Evolutionary conservation across 2,888 invertebrate species (phyloP), one percentile per base, ranked within the genome.

Genomic region (Hylaea fasciaria): DNA sequence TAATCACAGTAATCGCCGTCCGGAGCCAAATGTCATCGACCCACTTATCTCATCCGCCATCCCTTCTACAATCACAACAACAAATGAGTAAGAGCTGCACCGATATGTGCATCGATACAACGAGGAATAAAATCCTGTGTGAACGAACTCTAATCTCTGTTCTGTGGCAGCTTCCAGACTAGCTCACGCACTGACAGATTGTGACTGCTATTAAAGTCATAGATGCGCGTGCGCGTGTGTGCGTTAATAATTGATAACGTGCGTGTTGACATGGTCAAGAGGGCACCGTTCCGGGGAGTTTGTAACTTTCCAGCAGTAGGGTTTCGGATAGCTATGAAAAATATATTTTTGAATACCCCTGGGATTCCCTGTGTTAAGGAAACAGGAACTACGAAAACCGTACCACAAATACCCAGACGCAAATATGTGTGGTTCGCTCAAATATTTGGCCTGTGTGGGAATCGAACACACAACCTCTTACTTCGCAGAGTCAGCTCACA

Each of bases 51-150:
- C 92, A 90, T 90, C 92, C 92, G 91, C 89, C 90, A 91, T 91
- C 92, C 91, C 91, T 91, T 90, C 89, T 89, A 90, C 90, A 91
- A 91, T 91, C 88, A 91, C 88, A 90, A 91, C 91, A 91, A 92
- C 92, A 90, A 91, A 91, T 91, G 91, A 91, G 90, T 91, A 91
- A 91, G 89, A 87, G 86, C 82, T 86, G 87, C 86, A 87, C 79
- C 87, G 89, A 91, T 91, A 91, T 85, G 86, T 81, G 83, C 88
- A 88, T 87, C 88, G 87, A 90, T 91, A 91, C 85, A 76, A 81
- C 29, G 85, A 86, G 89, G 87, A 90, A 91, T 91, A 91, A 91
- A 92, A 91, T 92, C 91, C 91, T 91, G 92, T 91, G 92, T 91
- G 91, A 92, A 92, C 82, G 92, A 91, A 90, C 92, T 91, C 90